These are phyloP conservation scores for Calycopis cecrops DNA, from an alignment of 1,140 invertebrate species.

Conservation along the genomic window DNA sequence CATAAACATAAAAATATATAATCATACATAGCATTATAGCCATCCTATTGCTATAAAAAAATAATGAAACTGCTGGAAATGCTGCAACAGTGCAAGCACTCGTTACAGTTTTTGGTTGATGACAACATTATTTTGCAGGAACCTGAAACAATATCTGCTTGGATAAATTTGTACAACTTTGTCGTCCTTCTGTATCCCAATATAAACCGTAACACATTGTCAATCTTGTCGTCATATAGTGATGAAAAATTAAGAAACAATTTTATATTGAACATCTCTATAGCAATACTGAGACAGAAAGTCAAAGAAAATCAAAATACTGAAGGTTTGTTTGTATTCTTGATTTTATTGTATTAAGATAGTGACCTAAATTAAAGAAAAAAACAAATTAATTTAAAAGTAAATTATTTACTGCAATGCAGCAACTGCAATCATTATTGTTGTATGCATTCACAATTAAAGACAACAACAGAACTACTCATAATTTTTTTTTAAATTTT, in stretches of 20 bases:
- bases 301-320: conserved; percentile 18
- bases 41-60: background rate
- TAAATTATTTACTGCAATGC: too few relatives aligned
- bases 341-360: conserved; percentile 7
- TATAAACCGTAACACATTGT: conserved; percentile 28
- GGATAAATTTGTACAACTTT: conserved; percentile 36
- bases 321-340: background rate
- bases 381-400: background rate
- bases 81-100: too few relatives aligned
- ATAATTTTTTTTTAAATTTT: too few relatives aligned
- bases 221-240: conserved; percentile 18
- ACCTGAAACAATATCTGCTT: conserved; percentile 26
- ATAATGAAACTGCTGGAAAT: conserved; percentile 2
- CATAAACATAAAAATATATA: too few relatives aligned
- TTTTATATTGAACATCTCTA: conserved; percentile 19
- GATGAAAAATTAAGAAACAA: conserved; percentile 12
- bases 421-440: too few relatives aligned
- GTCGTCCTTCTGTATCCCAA: conserved; percentile 19
- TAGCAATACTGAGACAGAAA: conserved; percentile 32
- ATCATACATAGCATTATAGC: too few relatives aligned
- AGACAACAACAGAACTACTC: too few relatives aligned
- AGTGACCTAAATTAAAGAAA: conserved; percentile 19
- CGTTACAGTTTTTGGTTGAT: too few relatives aligned
- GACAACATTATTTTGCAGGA: conserved; percentile 25
- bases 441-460: too few relatives aligned